These are phyloP conservation scores for Poeciliopsis turrubarensis DNA, from an alignment of 2,113 vertebrate genomes.

Conservation along the genomic window DNA sequence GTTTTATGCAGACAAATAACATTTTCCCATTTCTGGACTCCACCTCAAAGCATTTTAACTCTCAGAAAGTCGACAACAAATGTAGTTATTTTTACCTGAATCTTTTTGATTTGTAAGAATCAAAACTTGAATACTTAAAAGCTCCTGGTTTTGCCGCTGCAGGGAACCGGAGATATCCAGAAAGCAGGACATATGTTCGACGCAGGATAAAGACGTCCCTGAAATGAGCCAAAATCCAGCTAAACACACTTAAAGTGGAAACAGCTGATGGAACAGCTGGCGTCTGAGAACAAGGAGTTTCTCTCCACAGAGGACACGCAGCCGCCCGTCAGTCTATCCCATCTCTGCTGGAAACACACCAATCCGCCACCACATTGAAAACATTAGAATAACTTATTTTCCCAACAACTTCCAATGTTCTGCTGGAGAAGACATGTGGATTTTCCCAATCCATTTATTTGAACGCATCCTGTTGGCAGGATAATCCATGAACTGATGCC, in stretches of 20 bases:
- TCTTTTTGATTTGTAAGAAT: neutral
- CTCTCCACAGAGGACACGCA: constrained; percentile 21
- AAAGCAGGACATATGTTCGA: neutral
- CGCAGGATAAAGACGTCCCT: neutral
- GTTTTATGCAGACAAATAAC: too few relatives aligned
- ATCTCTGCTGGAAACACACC: neutral
- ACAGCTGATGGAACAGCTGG: constrained; percentile 43
- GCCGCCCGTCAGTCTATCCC: neutral
- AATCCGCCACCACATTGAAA: neutral
- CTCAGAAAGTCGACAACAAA: too few relatives aligned
- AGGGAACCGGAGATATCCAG: neutral
- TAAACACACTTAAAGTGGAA: constrained; percentile 8
- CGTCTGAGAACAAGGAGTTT: constrained; percentile 2
- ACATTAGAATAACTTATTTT: neutral
- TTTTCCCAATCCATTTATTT: neutral
- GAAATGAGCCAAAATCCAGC: neutral
- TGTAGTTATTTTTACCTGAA: too few relatives aligned
- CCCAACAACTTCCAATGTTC: neutral
- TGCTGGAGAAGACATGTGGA: neutral
- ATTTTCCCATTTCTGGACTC: too few relatives aligned
- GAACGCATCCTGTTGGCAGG: neutral
- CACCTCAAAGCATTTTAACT: too few relatives aligned
- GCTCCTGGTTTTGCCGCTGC: neutral
- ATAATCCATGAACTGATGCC: neutral
- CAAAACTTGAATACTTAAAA: neutral